These are phyloP conservation scores for Telenomus remus DNA, from an alignment of 1,140 invertebrate species.

Conservation along the genomic window DNA sequence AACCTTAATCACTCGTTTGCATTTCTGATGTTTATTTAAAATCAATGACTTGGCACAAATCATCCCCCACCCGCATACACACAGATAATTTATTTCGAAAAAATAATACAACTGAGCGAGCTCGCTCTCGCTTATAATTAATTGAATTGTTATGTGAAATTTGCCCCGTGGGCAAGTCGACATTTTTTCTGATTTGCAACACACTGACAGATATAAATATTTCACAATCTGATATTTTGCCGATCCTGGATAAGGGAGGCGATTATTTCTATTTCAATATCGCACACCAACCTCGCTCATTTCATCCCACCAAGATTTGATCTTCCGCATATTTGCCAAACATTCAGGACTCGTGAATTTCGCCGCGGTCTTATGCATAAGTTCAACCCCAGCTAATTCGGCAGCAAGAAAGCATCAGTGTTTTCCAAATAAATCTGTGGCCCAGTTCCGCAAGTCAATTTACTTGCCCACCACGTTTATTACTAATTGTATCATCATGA, in stretches of 20 bases:
- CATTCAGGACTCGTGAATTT: slow-evolving; percentile 33
- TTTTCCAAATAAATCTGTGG: slow-evolving; percentile 30
- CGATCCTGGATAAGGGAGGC: neutral
- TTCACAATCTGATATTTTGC: slow-evolving; percentile 23
- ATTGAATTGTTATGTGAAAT: slow-evolving; percentile 24
- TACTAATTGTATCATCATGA: neutral
- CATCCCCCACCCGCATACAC: neutral
- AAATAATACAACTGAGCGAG: neutral
- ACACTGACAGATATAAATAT: slow-evolving; percentile 14
- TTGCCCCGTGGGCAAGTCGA: neutral
- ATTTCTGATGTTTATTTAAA: no score
- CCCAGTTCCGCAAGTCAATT: slow-evolving; percentile 15
- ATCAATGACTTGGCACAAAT: neutral
- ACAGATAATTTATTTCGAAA: neutral
- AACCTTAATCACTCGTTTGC: no score
- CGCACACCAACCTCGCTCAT: slow-evolving; percentile 12
- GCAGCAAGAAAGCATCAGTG: neutral
- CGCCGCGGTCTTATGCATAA: slow-evolving; percentile 23
- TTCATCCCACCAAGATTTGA: slow-evolving; percentile 31
- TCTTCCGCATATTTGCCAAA: slow-evolving; percentile 29
- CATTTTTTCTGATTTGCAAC: slow-evolving; percentile 16
- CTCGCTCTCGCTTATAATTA: slow-evolving; percentile 9
- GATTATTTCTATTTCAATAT: slow-evolving; percentile 24
- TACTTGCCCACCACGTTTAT: neutral
- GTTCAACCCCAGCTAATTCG: slow-evolving; percentile 15